These are phyloP conservation scores for Catharus minimus DNA, from an alignment of 2,113 vertebrate genomes.

Conservation along the genomic window DNA sequence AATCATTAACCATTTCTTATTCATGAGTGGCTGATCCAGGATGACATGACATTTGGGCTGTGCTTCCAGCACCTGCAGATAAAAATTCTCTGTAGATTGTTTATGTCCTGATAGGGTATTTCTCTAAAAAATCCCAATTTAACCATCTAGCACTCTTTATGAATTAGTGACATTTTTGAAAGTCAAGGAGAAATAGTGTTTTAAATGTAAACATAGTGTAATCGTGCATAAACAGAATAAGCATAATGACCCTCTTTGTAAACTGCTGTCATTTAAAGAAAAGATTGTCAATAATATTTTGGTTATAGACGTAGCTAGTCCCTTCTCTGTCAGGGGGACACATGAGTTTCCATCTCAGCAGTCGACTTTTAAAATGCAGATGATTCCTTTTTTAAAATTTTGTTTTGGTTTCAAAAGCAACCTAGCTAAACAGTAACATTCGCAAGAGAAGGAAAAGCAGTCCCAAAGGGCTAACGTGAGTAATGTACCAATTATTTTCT, in stretches of 20 bases:
- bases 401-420: conserved; percentile 37
- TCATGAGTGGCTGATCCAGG: neutral
- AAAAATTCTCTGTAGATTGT: neutral
- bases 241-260: neutral
- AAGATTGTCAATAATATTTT: neutral
- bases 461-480: conserved; percentile 16
- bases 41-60: rapidly evolving
- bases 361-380: neutral
- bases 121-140: neutral
- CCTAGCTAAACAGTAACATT: neutral
- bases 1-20: neutral
- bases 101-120: neutral
- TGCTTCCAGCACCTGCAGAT: neutral
- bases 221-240: neutral
- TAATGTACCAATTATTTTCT: conserved; percentile 59
- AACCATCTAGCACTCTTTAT: neutral
- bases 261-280: neutral
- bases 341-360: neutral
- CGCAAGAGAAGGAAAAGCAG: neutral
- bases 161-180: neutral
- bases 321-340: neutral
- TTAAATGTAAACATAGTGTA: neutral
- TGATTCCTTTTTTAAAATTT: neutral
- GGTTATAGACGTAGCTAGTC: neutral
- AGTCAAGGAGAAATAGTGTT: neutral